phyloP scores from a whole-genome alignment of 2,888 invertebrate genomes.

The Subacronicta megacephala region DNA sequence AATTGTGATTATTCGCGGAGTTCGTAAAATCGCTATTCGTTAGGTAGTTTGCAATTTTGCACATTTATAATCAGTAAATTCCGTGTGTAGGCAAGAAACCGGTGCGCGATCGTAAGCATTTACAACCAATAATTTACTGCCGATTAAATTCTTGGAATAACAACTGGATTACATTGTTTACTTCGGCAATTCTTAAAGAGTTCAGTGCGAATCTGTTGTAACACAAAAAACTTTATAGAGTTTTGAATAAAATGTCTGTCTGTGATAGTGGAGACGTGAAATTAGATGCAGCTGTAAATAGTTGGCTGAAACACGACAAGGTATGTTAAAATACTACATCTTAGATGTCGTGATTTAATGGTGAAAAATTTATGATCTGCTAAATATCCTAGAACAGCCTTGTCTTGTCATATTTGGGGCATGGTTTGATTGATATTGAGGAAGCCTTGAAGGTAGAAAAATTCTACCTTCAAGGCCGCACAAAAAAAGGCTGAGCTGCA shows the following conservation, averaged over 20 bases:
- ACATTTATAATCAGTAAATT: constrained; percentile 35
- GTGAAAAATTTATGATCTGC: not conserved
- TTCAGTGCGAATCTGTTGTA: constrained; percentile 9
- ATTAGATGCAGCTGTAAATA: constrained; percentile 91
- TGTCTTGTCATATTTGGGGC: constrained; percentile 17
- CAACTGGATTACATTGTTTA: constrained; percentile 2
- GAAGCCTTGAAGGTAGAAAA: constrained; percentile 15
- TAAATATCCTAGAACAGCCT: constrained; percentile 1
- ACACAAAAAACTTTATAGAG: not conserved
- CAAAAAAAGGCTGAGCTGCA: no score
- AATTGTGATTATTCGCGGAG: constrained; percentile 29
- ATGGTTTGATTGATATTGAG: constrained; percentile 13
- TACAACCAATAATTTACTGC: no score
- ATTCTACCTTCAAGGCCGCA: no score
- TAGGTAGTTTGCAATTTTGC: constrained; percentile 12
- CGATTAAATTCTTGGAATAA: constrained; percentile 9
- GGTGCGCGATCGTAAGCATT: constrained; percentile 7
- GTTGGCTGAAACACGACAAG: constrained; percentile 94
- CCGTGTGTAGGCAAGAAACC: constrained; percentile 16
- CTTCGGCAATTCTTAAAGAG: not conserved
- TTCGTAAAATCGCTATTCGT: constrained; percentile 24
- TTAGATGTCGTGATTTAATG: not conserved
- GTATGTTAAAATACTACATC: constrained; percentile 74
- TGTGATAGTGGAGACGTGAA: constrained; percentile 86
- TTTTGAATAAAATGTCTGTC: constrained; percentile 60